Base-by-base conservation (phyloP, 2,797 vertebrate species). In the Tiaroga cobitis region DNA sequence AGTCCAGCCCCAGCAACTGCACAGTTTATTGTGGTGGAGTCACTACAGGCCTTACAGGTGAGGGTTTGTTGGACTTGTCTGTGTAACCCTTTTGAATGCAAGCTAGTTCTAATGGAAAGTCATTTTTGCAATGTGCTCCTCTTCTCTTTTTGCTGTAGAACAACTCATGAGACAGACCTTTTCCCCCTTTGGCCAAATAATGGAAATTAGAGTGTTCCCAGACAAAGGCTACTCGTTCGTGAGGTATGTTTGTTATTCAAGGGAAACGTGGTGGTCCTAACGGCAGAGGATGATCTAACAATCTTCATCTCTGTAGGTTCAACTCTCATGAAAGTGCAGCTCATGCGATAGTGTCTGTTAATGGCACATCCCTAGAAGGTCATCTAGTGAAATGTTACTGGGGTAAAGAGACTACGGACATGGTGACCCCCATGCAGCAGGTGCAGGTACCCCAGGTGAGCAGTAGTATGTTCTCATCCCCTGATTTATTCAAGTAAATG, bases 101-200 rank as follows among this genome's bases (percentile, higher is more conserved):
- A 39, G 18, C 29, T 34, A 37, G 34, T 37, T 49, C 1, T 19
- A 29, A 41, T 41, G 10, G n/a, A 43, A 59, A 76, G 19, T 7
- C 1, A 19, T 18, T 54, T 79, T 77, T 76, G 11, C 72, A 39
- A 67, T 39, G 54, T n/a, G 16, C 19, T 21, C 5, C 6, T 5
- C 11, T 74, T 72, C 24, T 49, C 2, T n/a, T 56, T 65, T 56
- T 59, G 51, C 93, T 89, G 68, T 92, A 99, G 98, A 99, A 89
- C 98, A 99, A 96, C 95, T 99, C 86, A 99, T 99, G 98, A 97
- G 98, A 91, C 98, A 99, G 95, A 99, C 98, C 65, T 99, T 99
- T 92, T 97, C 97, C 41, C 96, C 96, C 15, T 99, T 99, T 82
- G 98, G 98, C 87, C 98, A 98, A 95, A 99, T 99, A 92, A 96